phyloP scores from a whole-genome alignment of 2,797 vertebrate genomes.

The Sebastes hubbsi region DNA sequence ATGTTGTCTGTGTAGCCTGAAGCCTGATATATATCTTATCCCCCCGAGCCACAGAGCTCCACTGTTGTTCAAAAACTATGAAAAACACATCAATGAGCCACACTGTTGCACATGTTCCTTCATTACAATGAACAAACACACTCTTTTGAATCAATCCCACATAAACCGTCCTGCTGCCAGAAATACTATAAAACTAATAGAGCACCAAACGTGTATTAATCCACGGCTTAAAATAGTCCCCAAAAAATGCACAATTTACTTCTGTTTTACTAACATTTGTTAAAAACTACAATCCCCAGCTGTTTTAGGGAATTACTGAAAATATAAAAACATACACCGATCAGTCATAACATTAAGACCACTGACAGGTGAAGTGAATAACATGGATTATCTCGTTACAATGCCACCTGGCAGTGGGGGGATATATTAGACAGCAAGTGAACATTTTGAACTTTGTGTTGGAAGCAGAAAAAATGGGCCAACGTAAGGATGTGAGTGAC shows the following conservation, averaged over 20 bases:
- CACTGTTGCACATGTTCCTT: not conserved
- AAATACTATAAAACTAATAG: not conserved
- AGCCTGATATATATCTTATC: not conserved
- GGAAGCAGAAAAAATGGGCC: no score
- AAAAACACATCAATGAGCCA: not conserved
- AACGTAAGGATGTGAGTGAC: no score
- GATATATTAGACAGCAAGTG: no score
- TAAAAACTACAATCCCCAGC: not conserved
- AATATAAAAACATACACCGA: no score
- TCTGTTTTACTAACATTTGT: not conserved
- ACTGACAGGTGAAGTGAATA: no score
- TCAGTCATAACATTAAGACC: fast-evolving
- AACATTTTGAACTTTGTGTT: no score
- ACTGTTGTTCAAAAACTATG: not conserved
- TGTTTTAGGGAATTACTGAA: not conserved
- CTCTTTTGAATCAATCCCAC: not conserved
- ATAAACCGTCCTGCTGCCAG: not conserved
- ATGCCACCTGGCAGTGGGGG: no score
- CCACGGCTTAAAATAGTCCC: not conserved
- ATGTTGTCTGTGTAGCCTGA: not conserved
- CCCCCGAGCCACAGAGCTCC: not conserved
- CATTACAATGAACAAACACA: not conserved
- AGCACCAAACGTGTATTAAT: not conserved
- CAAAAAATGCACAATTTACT: not conserved
- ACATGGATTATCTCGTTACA: no score